A percentile compares a stretch with the other conserved stretches of the same genome.
Conservation (phyloP, 2,113 vertebrate species). For the Gnathonemus echidnorhynchus region DNA sequence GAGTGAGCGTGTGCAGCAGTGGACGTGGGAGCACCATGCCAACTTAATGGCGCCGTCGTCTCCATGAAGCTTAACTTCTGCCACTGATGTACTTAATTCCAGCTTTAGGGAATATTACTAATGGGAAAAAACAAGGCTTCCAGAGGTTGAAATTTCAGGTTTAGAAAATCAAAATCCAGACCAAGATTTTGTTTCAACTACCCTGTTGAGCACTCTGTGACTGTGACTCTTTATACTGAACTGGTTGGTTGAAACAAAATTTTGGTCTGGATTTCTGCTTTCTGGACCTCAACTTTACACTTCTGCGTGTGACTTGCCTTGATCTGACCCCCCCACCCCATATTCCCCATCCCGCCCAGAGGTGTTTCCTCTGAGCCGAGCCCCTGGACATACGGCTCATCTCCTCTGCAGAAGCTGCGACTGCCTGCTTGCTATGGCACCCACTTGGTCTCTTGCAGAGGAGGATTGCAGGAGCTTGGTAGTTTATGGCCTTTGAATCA, state of each 20-base stretch:
- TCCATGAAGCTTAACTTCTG: not conserved
- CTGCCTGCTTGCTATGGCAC: conserved; percentile 23
- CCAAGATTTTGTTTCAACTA: not conserved
- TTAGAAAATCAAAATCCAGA: not conserved
- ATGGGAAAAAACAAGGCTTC: not conserved
- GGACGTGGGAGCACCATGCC: not conserved
- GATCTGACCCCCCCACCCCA: not conserved
- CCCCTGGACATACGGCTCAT: conserved; percentile 1
- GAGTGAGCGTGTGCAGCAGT: not conserved
- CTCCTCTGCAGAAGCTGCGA: not conserved
- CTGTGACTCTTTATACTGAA: not conserved
- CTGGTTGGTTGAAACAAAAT: not conserved
- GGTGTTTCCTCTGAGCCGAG: conserved; percentile 28
- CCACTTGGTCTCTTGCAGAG: not conserved
- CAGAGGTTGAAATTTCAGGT: not conserved
- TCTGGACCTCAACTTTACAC: not conserved
- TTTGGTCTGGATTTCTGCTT: not conserved
- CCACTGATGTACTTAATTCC: not conserved
- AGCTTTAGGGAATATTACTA: not conserved
- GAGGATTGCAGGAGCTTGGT: conserved; percentile 8
- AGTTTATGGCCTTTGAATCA: conserved; percentile 22
- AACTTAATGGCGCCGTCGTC: not conserved
- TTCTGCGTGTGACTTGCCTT: not conserved
- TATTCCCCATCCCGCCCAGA: conserved; percentile 14
- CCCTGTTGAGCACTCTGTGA: not conserved